phyloP scores from a whole-genome alignment of 2,797 vertebrate species.

The Pantherophis vulpinus region DNA sequence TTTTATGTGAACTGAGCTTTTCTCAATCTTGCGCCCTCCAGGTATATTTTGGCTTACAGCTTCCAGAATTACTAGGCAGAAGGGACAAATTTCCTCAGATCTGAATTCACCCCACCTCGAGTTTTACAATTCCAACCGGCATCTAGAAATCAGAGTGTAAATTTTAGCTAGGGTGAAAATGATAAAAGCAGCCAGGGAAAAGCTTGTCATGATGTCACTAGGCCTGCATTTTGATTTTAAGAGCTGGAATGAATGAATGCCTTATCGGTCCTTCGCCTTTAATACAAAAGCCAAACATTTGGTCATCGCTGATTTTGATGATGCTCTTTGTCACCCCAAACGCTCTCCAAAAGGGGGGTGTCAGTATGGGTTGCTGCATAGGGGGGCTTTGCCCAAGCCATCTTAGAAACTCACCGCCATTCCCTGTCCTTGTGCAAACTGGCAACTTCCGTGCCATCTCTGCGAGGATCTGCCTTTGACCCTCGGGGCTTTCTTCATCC shows the following conservation, averaged over 20 bases:
- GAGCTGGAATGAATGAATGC: not conserved
- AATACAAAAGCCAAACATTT: not conserved
- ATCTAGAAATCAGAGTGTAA: not conserved
- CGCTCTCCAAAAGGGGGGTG: fast-evolving
- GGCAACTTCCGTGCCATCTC: slow-evolving; percentile 90
- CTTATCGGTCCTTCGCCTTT: not conserved
- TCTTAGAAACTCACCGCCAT: slow-evolving; percentile 78
- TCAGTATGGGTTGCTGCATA: fast-evolving
- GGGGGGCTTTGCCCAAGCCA: fast-evolving
- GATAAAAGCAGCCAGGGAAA: not conserved
- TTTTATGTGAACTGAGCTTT: not conserved
- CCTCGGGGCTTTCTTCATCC: slow-evolving; percentile 89
- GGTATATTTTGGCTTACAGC: not conserved
- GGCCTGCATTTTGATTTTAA: not conserved
- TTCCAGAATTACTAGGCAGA: not conserved
- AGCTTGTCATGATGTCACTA: too few species aligned
- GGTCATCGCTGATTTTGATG: not conserved
- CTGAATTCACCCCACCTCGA: not conserved
- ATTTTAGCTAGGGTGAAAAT: not conserved
- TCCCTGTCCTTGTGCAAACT: slow-evolving; percentile 87
- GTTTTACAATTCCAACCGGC: not conserved
- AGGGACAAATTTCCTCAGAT: not conserved
- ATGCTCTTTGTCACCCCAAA: not conserved
- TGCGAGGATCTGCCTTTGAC: slow-evolving; percentile 89
- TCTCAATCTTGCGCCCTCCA: not conserved